Conservation (phyloP, 2,888 invertebrate species). For the Rhingia campestris region DNA sequence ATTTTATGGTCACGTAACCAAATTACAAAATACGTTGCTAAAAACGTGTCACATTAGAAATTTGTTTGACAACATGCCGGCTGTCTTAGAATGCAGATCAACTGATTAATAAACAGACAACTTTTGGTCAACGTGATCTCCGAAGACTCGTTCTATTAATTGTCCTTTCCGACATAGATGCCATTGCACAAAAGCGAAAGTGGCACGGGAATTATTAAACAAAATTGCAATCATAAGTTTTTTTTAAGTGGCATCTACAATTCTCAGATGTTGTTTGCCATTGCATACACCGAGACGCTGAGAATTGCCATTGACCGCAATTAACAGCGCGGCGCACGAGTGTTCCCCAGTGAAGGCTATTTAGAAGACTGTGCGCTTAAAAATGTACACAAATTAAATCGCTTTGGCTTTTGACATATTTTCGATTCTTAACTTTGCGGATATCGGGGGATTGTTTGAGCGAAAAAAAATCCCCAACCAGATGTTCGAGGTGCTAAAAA, state of each 20-base stretch:
- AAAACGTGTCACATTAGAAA: no score
- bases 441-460: neutral
- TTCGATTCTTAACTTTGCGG: no score
- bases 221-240: neutral
- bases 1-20: no score
- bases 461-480: slow-evolving; percentile 9
- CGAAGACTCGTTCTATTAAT: neutral
- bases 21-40: no score
- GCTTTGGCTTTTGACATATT: neutral
- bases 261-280: neutral
- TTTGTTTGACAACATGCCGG: neutral
- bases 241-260: slow-evolving; percentile 1
- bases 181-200: neutral
- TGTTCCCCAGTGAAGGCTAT: slow-evolving; percentile 11
- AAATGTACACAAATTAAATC: neutral
- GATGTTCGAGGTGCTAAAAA: slow-evolving; percentile 17
- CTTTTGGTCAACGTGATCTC: neutral
- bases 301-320: slow-evolving; percentile 12
- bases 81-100: no score
- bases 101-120: neutral
- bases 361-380: neutral
- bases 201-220: neutral
- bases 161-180: neutral
- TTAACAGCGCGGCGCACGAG: neutral
- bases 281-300: neutral